Evolutionary conservation across 2,113 vertebrate genomes (phyloP).

Genomic region (Etheostoma spectabile): DNA sequence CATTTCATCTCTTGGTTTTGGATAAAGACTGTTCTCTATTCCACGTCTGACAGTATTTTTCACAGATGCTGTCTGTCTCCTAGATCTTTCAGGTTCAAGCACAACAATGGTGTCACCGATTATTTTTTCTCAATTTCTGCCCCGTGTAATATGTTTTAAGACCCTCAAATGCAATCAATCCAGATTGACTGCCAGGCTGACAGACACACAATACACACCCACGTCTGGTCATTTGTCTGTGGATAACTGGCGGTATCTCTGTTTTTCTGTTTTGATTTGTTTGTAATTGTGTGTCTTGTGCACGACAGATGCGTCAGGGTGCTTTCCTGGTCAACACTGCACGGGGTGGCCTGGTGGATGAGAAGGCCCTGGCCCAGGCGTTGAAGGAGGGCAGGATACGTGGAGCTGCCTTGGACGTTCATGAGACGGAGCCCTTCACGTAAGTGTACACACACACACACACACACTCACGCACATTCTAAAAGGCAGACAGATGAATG

Average conservation of each 20-base stretch:
- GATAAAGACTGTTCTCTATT: slow-evolving; percentile 40
- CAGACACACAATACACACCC: neutral
- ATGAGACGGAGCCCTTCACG: slow-evolving; percentile 96
- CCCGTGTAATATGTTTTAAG: slow-evolving; percentile 26
- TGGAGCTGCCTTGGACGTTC: slow-evolving; percentile 95
- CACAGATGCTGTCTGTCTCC: slow-evolving; percentile 39
- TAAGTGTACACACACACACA: slow-evolving; percentile 62
- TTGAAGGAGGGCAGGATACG: slow-evolving; percentile 98
- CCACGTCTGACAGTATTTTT: slow-evolving; percentile 59
- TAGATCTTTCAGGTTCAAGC: slow-evolving; percentile 42
- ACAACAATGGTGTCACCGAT: slow-evolving; percentile 30
- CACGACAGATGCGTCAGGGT: slow-evolving; percentile 94
- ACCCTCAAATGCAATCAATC: slow-evolving; percentile 19
- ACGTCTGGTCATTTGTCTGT: neutral
- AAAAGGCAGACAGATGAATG: neutral
- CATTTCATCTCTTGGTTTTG: slow-evolving; percentile 61
- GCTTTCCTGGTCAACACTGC: slow-evolving; percentile 98
- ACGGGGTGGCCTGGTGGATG: slow-evolving; percentile 96
- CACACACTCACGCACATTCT: neutral
- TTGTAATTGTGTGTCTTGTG: slow-evolving; percentile 29
- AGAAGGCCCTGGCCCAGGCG: slow-evolving; percentile 96
- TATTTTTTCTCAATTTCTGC: slow-evolving; percentile 3
- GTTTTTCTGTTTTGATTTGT: slow-evolving; percentile 3
- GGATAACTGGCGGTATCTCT: neutral
- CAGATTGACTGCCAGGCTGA: slow-evolving; percentile 36